Base-by-base conservation (phyloP, 2,113 vertebrate species). In the Elachura formosa region DNA sequence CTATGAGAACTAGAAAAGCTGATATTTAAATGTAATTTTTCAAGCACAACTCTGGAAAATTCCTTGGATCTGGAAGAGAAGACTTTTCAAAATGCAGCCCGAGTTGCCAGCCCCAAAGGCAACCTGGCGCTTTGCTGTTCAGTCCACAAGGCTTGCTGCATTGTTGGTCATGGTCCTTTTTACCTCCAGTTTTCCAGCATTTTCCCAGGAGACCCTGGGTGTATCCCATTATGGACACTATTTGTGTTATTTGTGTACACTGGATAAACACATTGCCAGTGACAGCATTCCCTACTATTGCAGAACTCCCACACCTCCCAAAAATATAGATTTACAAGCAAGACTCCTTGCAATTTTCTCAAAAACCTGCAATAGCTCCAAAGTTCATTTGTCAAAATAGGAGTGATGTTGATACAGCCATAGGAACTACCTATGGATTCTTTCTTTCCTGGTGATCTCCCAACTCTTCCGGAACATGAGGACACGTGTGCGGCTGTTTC, bases 181-280 rank as follows among this genome's bases (percentile, higher is more conserved):
- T 19, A 12, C 26, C 59, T 74, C 31, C 28, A 51, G 28, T n/a
- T 79, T 80, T 52, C 38, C 38, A 71, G 67, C 13, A 20, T 43
- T 73, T 64, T 34, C n/a, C 45, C 16, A 13, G 25, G 12, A 64
- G 20, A 31, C 6, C 9, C 3, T 13, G 8, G 36, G n/a, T 40
- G 13, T 29, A 10, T 34, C 43, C 68, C 64, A 21, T 2, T 24
- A 51, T 0, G 3, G 59, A 67, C 25, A 28, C 14, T 4, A 40
- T 1, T 5, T 4, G 6, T 0, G 0, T 7, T 36, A 34, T 26
- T 40, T 49, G 10, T 16, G 64, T 49, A 28, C 28, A 16, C 8
- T 21, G 43, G 18, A 34, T 36, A 89, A 89, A 73, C 33, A 25
- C 0, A 0, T 4, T 51, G 58, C 29, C 56, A 67, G 40, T 0